Conservation (phyloP, 2,888 invertebrate species). For the Melangyna quadrimaculata region DNA sequence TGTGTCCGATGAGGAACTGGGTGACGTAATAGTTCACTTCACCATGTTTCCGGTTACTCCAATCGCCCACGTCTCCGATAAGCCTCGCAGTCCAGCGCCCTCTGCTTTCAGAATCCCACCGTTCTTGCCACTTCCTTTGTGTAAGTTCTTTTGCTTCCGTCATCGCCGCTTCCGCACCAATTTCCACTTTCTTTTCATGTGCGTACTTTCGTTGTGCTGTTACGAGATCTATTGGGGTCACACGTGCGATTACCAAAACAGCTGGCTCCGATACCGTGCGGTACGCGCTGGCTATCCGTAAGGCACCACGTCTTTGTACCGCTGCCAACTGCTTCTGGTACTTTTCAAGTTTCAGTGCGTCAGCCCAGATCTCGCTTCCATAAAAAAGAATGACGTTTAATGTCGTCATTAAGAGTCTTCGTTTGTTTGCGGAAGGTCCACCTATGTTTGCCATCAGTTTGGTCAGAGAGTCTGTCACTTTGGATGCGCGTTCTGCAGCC, state of each 20-base stretch:
- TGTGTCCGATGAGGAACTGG: neutral
- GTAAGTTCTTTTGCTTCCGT: neutral
- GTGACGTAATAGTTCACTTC: neutral
- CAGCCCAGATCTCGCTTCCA: too few relatives aligned
- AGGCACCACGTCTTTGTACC: neutral
- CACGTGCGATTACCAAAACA: neutral
- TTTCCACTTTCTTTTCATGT: neutral
- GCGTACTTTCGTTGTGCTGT: neutral
- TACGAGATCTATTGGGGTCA: neutral
- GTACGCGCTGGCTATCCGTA: neutral
- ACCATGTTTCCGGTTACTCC: too few relatives aligned
- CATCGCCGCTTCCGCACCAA: neutral
- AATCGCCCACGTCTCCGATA: neutral
- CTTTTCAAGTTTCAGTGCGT: neutral
- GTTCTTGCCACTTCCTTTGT: neutral
- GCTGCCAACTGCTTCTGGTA: neutral
- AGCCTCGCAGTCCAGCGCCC: neutral
- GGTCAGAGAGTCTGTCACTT: neutral
- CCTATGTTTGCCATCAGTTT: slow-evolving; percentile 72
- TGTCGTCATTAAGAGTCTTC: neutral
- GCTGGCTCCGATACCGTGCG: neutral
- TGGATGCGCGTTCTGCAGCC: neutral
- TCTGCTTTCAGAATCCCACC: too few relatives aligned
- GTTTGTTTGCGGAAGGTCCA: slow-evolving; percentile 45
- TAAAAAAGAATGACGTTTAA: neutral